These are phyloP conservation scores for Tokudaia tokunoshimensis DNA, from an alignment of 2,797 vertebrate genomes.

Conservation along the genomic window DNA sequence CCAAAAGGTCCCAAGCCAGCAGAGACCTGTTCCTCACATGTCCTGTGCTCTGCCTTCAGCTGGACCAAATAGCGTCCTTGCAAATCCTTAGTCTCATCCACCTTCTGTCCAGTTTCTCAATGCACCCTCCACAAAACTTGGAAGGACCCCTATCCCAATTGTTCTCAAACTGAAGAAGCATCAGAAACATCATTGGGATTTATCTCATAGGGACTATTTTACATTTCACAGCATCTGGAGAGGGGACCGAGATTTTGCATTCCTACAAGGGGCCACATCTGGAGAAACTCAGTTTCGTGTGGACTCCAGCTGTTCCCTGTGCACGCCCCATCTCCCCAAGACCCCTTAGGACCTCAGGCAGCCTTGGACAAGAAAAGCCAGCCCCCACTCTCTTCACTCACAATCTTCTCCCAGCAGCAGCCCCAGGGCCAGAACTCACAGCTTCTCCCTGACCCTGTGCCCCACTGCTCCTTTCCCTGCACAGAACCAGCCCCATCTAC, in stretches of 20 bases:
- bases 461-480: fast-evolving
- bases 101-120: not conserved
- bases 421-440: not conserved
- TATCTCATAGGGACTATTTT: not conserved
- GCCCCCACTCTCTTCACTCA: not conserved
- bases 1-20: not conserved
- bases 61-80: too few relatives aligned
- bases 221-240: not conserved
- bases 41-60: not conserved
- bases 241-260: not conserved
- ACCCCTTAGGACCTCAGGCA: not conserved
- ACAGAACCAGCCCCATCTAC: fast-evolving
- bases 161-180: not conserved
- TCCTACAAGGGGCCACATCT: not conserved
- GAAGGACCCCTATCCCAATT: not conserved
- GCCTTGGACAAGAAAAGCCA: not conserved
- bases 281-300: not conserved
- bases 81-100: not conserved
- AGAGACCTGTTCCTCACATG: not conserved
- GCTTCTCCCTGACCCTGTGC: not conserved
- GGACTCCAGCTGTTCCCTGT: not conserved
- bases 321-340: not conserved
- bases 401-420: fast-evolving
- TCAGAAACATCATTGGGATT: not conserved
- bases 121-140: fast-evolving